phyloP scores from a whole-genome alignment of 2,113 vertebrate species.

The Campylomormyrus tamandua region DNA sequence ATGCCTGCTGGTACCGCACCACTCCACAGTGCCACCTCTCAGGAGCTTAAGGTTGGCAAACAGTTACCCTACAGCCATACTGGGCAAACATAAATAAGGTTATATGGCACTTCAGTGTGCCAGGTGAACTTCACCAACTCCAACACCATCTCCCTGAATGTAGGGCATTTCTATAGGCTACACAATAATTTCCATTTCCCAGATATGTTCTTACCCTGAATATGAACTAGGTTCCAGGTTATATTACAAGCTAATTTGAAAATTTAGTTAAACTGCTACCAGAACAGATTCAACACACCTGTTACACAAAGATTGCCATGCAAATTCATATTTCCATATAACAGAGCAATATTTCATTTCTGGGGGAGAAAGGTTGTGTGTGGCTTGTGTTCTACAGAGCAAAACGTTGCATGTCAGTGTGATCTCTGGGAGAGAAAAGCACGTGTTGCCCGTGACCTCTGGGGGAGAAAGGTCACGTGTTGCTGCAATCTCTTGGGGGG shows the following conservation, averaged over 20 bases:
- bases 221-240: neutral
- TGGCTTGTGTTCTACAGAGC: neutral
- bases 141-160: neutral
- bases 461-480: too few species aligned
- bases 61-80: neutral
- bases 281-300: too few species aligned
- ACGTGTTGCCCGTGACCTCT: neutral
- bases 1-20: neutral
- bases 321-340: neutral
- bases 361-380: neutral
- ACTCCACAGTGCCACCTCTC: neutral
- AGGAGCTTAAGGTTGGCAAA: neutral
- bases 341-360: neutral
- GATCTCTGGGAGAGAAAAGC: neutral
- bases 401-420: neutral
- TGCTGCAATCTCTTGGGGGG: too few species aligned
- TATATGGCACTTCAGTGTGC: neutral
- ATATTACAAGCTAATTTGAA: neutral
- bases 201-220: neutral
- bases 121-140: neutral
- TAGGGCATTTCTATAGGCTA: neutral
- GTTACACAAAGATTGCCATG: neutral
- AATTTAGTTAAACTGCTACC: too few species aligned
- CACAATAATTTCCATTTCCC: neutral
- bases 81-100: neutral